Conservation (phyloP, 2,888 invertebrate genomes). For the Tipula confusa region DNA sequence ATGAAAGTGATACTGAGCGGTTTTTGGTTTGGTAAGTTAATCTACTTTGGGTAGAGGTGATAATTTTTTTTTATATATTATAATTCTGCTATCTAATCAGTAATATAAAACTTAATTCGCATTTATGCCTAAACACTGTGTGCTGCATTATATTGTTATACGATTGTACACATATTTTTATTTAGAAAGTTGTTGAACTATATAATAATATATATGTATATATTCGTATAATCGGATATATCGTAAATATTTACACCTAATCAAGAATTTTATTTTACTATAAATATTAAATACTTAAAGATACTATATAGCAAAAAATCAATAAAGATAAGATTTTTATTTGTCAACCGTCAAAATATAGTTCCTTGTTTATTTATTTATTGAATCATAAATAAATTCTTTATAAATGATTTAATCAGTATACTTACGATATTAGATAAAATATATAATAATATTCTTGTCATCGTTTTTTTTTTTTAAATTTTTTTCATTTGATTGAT, state of each 20-base stretch:
- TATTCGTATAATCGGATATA: background rate
- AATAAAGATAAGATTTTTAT: background rate
- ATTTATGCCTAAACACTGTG: conserved; percentile 20
- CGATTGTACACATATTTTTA: background rate
- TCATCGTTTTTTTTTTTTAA: background rate
- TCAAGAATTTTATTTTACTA: conserved; percentile 14
- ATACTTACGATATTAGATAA: background rate
- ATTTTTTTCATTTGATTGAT: background rate
- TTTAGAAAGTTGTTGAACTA: conserved; percentile 20
- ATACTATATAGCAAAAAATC: background rate
- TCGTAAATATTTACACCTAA: background rate
- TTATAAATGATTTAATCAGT: conserved; percentile 20
- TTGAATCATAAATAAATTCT: conserved; percentile 3
- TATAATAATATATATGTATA: background rate
- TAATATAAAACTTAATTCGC: conserved; percentile 12
- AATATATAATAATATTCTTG: background rate
- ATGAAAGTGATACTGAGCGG: background rate
- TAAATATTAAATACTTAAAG: no score
- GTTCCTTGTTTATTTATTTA: conserved; percentile 25
- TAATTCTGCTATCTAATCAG: conserved; percentile 7
- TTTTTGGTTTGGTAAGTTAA: background rate
- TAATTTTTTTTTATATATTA: background rate
- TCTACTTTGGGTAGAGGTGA: background rate
- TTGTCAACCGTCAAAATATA: background rate
- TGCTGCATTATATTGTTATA: background rate